Conservation (phyloP, 2,113 vertebrate genomes). For the Prochilodus magdalenae region DNA sequence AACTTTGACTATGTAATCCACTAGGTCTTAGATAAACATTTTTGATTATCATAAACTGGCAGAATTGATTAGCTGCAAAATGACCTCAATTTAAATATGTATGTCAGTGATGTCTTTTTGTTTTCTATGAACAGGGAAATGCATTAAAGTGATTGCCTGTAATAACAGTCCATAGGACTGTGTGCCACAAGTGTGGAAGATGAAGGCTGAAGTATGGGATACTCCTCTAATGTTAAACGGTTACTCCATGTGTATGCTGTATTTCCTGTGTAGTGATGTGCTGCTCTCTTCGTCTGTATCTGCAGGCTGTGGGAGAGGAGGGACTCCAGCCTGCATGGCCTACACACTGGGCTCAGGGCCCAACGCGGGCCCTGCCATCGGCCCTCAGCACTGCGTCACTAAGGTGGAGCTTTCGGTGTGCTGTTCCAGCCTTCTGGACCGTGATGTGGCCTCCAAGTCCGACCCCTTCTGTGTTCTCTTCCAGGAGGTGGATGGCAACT, state of each 20-base stretch:
- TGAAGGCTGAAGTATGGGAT: too few species aligned
- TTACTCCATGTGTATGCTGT: neutral
- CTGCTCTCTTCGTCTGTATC: constrained; percentile 1
- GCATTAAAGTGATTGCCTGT: too few species aligned
- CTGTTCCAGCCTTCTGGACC: constrained; percentile 89
- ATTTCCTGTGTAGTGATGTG: neutral
- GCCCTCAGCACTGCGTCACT: constrained; percentile 88
- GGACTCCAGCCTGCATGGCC: constrained; percentile 81
- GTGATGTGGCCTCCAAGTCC: constrained; percentile 96
- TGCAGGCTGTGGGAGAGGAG: constrained; percentile 74
- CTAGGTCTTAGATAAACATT: too few species aligned
- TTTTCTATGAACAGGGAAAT: too few species aligned
- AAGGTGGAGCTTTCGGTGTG: constrained; percentile 92
- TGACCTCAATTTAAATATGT: too few species aligned
- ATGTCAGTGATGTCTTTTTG: too few species aligned
- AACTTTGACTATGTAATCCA: too few species aligned
- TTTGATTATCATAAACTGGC: too few species aligned
- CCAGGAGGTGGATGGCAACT: constrained; percentile 88
- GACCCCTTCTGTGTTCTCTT: constrained; percentile 98
- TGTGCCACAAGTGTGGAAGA: too few species aligned
- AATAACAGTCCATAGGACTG: too few species aligned
- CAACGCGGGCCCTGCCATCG: constrained; percentile 65
- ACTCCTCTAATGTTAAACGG: neutral
- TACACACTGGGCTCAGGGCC: constrained; percentile 75
- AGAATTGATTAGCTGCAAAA: too few species aligned